Evolutionary conservation across 2,797 vertebrate species (phyloP).

Genomic region (Rhinatrema bivittatum): DNA sequence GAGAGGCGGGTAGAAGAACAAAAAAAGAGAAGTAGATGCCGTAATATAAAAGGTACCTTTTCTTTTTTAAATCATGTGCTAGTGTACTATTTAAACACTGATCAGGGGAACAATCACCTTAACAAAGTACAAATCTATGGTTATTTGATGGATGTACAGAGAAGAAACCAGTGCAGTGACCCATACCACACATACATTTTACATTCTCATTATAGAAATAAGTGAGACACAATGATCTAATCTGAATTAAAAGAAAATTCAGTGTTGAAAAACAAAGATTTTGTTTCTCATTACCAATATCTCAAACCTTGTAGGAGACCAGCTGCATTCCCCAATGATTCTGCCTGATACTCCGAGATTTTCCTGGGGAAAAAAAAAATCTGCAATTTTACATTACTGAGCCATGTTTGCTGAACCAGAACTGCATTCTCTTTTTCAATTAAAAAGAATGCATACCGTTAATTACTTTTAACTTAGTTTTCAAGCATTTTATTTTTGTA

Average conservation of each 20-base stretch:
- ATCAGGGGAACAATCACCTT: conserved; percentile 14
- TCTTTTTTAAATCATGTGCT: conserved; percentile 8
- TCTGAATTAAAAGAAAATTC: conserved; percentile 15
- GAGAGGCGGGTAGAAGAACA: conserved; percentile 16
- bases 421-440: conserved; percentile 35
- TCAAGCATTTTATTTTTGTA: neutral
- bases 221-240: conserved; percentile 9
- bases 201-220: conserved; percentile 16
- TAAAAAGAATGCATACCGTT: conserved; percentile 39
- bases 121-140: conserved; percentile 9
- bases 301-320: no score
- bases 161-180: conserved; percentile 16
- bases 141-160: conserved; percentile 17
- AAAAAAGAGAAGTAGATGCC: conserved; percentile 13
- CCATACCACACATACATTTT: conserved; percentile 14
- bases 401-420: conserved; percentile 21
- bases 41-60: no score
- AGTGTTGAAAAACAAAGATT: conserved; percentile 16
- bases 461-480: conserved; percentile 41
- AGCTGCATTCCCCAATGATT: conserved; percentile 14
- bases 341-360: conserved; percentile 28
- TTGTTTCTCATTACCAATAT: no score
- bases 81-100: conserved; percentile 12
- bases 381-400: conserved; percentile 16
- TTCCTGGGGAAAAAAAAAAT: conserved; percentile 2